Evolutionary conservation across 2,888 invertebrate species (phyloP).

Genomic region (Globia sparganii): DNA sequence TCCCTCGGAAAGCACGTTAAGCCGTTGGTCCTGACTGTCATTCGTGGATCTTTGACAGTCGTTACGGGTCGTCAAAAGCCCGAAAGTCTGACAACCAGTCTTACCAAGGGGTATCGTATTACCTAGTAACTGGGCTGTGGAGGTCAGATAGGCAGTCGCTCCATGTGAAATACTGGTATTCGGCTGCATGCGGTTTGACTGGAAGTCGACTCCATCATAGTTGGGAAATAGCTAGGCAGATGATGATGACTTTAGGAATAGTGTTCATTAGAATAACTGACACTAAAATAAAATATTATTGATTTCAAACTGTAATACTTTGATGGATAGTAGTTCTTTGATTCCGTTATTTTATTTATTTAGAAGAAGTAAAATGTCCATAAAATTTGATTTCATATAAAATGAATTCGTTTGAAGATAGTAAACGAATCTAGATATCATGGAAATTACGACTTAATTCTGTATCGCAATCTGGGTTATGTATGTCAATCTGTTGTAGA

Average conservation of each 20-base stretch:
- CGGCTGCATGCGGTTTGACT: no score
- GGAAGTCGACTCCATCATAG: no score
- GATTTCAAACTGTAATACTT: background rate
- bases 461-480: background rate
- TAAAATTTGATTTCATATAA: slow-evolving; percentile 18
- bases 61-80: background rate
- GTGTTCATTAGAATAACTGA: background rate
- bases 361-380: background rate
- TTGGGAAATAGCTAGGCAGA: no score
- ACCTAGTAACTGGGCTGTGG: no score
- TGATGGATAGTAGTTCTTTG: slow-evolving; percentile 1
- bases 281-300: background rate
- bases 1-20: no score
- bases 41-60: no score
- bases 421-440: slow-evolving; percentile 31
- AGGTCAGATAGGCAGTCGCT: no score
- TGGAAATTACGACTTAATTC: slow-evolving; percentile 6
- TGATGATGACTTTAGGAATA: no score
- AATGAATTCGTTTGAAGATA: slow-evolving; percentile 24
- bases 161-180: no score
- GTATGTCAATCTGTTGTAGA: slow-evolving; percentile 13
- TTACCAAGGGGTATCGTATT: background rate
- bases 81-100: background rate
- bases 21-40: no score
- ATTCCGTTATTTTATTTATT: slow-evolving; percentile 24